Percentiles rank a stretch among this genome's conserved stretches.
phyloP scores from a whole-genome alignment of 2,113 vertebrate genomes.

The Stomatorhinus ivindoensis region DNA sequence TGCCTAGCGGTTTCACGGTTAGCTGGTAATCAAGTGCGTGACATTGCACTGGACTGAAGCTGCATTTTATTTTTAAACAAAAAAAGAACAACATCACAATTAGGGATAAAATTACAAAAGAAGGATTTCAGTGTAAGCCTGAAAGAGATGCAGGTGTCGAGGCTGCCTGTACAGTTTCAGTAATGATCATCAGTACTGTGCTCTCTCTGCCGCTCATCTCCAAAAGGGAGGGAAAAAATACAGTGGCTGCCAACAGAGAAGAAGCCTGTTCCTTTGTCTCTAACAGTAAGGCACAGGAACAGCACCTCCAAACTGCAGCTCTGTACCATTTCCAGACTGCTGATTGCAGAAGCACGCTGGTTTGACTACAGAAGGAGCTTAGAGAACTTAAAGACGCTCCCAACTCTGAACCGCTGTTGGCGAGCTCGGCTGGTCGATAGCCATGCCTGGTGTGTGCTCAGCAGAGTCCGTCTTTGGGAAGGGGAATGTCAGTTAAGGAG shows the following conservation, averaged over 20 bases:
- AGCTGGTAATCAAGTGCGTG: not conserved
- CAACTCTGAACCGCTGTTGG: not conserved
- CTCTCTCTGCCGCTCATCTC: not conserved
- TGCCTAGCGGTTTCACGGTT: not conserved
- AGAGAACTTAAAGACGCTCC: not conserved
- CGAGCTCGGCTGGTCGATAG: not conserved
- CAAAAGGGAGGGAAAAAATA: not conserved
- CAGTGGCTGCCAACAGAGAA: not conserved
- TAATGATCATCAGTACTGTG: not conserved
- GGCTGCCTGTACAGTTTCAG: not conserved
- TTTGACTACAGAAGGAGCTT: not conserved
- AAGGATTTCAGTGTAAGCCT: not conserved
- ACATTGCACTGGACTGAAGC: not conserved
- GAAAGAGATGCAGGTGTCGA: not conserved
- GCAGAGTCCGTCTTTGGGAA: not conserved
- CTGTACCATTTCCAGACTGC: too few species aligned
- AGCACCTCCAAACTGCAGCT: not conserved
- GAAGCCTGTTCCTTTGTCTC: not conserved
- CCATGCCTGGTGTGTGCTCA: not conserved
- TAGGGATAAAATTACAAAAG: not conserved
- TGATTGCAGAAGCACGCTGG: not conserved
- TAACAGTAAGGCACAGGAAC: not conserved
- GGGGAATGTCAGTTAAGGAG: not conserved
- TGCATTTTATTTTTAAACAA: not conserved
- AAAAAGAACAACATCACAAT: not conserved